phyloP scores from a whole-genome alignment of 2,888 invertebrate genomes.

The Nomada fucata region DNA sequence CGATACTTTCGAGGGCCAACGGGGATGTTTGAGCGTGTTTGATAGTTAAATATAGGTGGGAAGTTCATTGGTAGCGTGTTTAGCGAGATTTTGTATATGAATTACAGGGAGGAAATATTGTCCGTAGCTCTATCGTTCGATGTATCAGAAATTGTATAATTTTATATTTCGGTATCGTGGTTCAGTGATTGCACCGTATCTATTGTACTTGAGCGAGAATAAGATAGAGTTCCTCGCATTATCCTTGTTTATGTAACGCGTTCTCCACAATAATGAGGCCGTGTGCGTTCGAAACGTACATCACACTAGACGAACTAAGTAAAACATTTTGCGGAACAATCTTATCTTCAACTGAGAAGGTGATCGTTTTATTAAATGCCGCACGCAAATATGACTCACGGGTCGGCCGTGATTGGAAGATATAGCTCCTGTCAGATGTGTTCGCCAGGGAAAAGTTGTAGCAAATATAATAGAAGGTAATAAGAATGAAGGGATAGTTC shows the following conservation, averaged over 20 bases:
- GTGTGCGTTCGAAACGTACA: neutral
- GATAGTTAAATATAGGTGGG: neutral
- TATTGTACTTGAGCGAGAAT: neutral
- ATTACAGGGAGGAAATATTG: no score
- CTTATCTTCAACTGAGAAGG: neutral
- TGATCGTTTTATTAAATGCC: slow-evolving; percentile 46
- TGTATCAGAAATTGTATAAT: slow-evolving; percentile 5
- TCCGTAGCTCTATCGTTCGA: no score
- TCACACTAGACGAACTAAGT: neutral
- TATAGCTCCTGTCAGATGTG: slow-evolving; percentile 36
- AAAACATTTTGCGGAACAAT: slow-evolving; percentile 19
- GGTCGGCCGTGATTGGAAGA: slow-evolving; percentile 47
- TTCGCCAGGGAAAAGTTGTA: slow-evolving; percentile 25
- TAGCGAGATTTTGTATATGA: no score
- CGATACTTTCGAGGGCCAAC: neutral
- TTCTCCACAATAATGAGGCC: neutral
- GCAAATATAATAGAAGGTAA: slow-evolving; percentile 48
- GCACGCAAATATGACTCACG: slow-evolving; percentile 30
- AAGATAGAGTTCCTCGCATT: slow-evolving; percentile 1
- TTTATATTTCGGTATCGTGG: slow-evolving; percentile 11
- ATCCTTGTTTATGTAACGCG: slow-evolving; percentile 17
- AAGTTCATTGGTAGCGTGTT: no score
- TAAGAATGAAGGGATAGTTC: slow-evolving; percentile 48
- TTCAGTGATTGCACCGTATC: slow-evolving; percentile 26
- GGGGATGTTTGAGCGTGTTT: neutral